A percentile compares a stretch with the other conserved stretches of the same genome.
These are phyloP conservation scores for Papilio demoleus DNA, from an alignment of 2,888 invertebrate genomes.

Conservation along the genomic window DNA sequence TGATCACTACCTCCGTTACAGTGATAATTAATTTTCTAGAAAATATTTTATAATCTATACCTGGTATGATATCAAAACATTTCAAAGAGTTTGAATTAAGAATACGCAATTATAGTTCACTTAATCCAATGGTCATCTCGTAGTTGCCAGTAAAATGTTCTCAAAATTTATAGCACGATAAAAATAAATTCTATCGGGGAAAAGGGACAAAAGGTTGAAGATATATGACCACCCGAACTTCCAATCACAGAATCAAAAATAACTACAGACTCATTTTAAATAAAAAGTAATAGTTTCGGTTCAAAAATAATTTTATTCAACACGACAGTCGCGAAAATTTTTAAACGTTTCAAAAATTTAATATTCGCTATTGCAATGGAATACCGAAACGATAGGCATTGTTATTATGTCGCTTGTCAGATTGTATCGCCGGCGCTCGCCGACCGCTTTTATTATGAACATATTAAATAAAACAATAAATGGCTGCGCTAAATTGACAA, in stretches of 20 bases:
- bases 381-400: slow-evolving; percentile 15
- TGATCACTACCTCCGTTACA: too few relatives aligned
- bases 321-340: neutral
- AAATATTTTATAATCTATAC: too few relatives aligned
- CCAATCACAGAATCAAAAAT: neutral
- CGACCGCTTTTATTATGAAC: slow-evolving; percentile 21
- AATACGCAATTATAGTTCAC: too few relatives aligned
- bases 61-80: too few relatives aligned
- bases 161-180: neutral
- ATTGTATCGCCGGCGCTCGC: slow-evolving; percentile 18
- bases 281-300: neutral
- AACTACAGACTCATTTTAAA: too few relatives aligned
- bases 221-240: slow-evolving; percentile 4
- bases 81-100: too few relatives aligned
- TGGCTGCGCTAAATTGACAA: slow-evolving; percentile 22
- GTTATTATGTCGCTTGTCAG: slow-evolving; percentile 17
- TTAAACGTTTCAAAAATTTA: slow-evolving; percentile 18
- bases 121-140: too few relatives aligned
- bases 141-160: too few relatives aligned
- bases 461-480: slow-evolving; percentile 31
- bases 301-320: slow-evolving; percentile 5
- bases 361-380: slow-evolving; percentile 20
- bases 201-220: slow-evolving; percentile 3
- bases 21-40: too few relatives aligned
- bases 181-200: slow-evolving; percentile 1